Evolutionary conservation across 2,888 invertebrate species (phyloP), one percentile per base, ranked within the genome.

Genomic region (Meta bourneti): DNA sequence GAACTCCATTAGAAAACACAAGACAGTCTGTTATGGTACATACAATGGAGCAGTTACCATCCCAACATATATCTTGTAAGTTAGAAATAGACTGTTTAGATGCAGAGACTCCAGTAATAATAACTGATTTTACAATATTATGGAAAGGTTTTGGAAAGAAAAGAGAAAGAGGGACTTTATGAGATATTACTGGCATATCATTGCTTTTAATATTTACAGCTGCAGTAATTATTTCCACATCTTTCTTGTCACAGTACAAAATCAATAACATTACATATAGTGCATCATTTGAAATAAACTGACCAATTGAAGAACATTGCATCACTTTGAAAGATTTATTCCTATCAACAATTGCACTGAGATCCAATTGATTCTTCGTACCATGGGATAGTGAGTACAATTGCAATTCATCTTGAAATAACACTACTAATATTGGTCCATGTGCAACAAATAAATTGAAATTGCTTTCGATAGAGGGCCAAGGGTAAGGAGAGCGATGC

Each of bases 371-470:
- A 8, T 61, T 19, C 6, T 61, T 69, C 7, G 49, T 49, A 19
- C 69, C 74, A 20, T 81, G 48, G 5, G 61, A 61, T 34, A 88
- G 34, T 54, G 75, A 61, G 16, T 75, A 75, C 8, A 84, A 54
- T 11, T 61, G 6, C 34, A 81, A 4, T 19, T 75, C 69, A 69
- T 78, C 16, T 13, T 52, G 0, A 9, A 49, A 77, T 19, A 75
- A 88, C 49, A 54, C 52, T 34, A 80, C 9, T 5, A 87, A 13
- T 20, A 49, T 69, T 19, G 88, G 88, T 8, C 88, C 81, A 74
- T 88, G 49, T 51, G 81, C 49, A 7, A 88, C 9, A 49, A 88
- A 88, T 51, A 88, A 54, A 74, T 88, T 88, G 0, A 9, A 19
- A 16, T 75, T 81, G n/a, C 48, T 34, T 49, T 70, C 20, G 7